A percentile compares a stretch with the other conserved stretches of the same genome.
Evolutionary conservation across 2,797 vertebrate genomes (phyloP).

Genomic region (Kryptolebias ocellatus): DNA sequence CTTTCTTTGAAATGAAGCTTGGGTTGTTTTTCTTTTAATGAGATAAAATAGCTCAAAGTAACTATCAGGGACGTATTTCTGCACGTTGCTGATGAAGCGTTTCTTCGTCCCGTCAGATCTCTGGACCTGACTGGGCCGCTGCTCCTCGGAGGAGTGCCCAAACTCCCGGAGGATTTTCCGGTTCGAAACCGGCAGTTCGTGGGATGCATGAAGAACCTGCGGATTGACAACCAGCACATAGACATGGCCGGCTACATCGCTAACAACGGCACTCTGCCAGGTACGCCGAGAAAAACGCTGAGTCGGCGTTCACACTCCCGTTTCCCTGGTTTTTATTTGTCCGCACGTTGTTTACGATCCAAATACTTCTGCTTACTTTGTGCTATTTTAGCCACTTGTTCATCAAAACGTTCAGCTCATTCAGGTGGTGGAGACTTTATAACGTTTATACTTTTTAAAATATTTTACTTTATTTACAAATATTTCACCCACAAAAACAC

Average conservation of each 20-base stretch:
- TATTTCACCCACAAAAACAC: too few species aligned
- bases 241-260: slow-evolving; percentile 94
- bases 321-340: too few species aligned
- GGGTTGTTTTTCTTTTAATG: too few species aligned
- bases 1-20: neutral
- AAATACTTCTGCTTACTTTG: too few species aligned
- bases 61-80: slow-evolving; percentile 48
- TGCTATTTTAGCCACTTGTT: too few species aligned
- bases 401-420: too few species aligned
- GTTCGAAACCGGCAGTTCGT: slow-evolving; percentile 89
- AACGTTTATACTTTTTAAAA: too few species aligned
- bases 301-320: too few species aligned
- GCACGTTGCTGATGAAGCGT: too few species aligned
- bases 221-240: slow-evolving; percentile 87
- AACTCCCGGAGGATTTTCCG: slow-evolving; percentile 92
- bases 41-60: slow-evolving; percentile 31
- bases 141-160: slow-evolving; percentile 91
- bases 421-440: too few species aligned
- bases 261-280: slow-evolving; percentile 93
- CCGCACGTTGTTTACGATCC: too few species aligned
- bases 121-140: slow-evolving; percentile 93
- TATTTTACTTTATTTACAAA: too few species aligned
- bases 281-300: slow-evolving; percentile 59
- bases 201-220: slow-evolving; percentile 93
- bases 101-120: slow-evolving; percentile 80